Conservation (phyloP, 2,888 invertebrate species). For the Caenorhabditis imperialis region DNA sequence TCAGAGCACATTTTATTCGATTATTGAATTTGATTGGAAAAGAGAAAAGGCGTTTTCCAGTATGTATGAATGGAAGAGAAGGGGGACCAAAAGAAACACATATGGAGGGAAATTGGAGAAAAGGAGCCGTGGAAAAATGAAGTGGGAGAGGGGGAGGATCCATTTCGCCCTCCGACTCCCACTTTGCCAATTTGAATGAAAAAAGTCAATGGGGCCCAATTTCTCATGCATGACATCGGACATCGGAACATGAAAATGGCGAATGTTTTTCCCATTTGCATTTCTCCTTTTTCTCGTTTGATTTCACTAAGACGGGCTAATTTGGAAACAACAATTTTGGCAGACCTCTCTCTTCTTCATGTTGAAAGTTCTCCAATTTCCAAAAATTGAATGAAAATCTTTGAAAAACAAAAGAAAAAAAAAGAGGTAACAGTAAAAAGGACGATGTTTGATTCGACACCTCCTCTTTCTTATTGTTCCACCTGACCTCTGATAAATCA, state of each 20-base stretch:
- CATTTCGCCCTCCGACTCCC: too few species aligned
- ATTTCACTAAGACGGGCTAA: too few species aligned
- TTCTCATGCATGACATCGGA: too few species aligned
- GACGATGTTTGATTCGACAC: constrained; percentile 24
- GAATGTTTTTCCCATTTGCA: too few species aligned
- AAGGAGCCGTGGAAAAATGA: too few species aligned
- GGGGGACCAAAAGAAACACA: constrained; percentile 7
- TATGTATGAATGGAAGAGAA: constrained; percentile 10
- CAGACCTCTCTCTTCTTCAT: too few species aligned
- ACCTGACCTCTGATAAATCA: not conserved
- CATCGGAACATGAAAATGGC: too few species aligned
- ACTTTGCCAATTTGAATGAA: too few species aligned
- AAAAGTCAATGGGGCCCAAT: too few species aligned
- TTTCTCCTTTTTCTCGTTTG: too few species aligned
- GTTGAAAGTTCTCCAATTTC: not conserved
- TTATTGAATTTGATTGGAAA: constrained; percentile 45
- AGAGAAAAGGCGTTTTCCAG: constrained; percentile 16
- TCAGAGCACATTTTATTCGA: constrained; percentile 48
- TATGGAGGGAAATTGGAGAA: constrained; percentile 21
- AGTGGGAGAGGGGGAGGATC: too few species aligned
- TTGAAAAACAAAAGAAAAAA: constrained; percentile 40
- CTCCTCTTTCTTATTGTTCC: constrained; percentile 1
- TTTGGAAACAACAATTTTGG: constrained; percentile 3
- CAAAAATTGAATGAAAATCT: constrained; percentile 4
- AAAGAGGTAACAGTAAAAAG: too few species aligned